Evolutionary conservation across 1,140 invertebrate genomes (phyloP), one percentile per base, ranked within the genome.

Genomic region (Calephelis virginiensis): DNA sequence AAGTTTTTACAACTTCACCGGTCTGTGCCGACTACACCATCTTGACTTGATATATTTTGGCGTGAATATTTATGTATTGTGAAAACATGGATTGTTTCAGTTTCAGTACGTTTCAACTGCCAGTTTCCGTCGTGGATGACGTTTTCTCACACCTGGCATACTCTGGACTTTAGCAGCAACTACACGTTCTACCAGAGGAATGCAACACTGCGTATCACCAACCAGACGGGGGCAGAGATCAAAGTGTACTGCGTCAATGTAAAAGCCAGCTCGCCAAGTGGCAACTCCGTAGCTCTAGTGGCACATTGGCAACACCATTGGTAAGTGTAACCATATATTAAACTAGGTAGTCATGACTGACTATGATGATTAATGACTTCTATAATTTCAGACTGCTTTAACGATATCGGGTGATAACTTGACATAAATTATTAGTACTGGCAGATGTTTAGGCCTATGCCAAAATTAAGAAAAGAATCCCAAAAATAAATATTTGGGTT

Each of bases 61-160:
- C 5, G 2, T 28, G 28, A 28, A 28, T 28, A 28, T 28, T 2
- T 28, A 28, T 28, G 1, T 28, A 28, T 28, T 28, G 28, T 28
- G 5, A 49, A 14, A 13, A 63, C 61, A 46, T 45, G 8, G 43
- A 7, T 47, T 13, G 28, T 64, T 81, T 79, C 89, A 93, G 94
- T 94, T 56, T 92, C 93, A 69, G 88, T 93, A 8, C 83, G 91
- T 59, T 92, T 90, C 76, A 94, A 93, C 78, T 95, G 95, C 80
- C 93, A 93, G 68, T 95, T 94, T 77, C 95, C 95, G 0, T 77
- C 85, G 5, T 96, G 95, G 95, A 88, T 95, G 82, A 93, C 94
- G 14, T 92, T 89, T 70, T 93, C 93, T 47, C 92, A 93, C 64
- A 94, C 94, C 43, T 96, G 95, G 95, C 94, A 95, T 81, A 94